Evolutionary conservation across 35 echinoderm and acorn worm genomes (phyloP).

Genomic region (Diadema setosum): DNA sequence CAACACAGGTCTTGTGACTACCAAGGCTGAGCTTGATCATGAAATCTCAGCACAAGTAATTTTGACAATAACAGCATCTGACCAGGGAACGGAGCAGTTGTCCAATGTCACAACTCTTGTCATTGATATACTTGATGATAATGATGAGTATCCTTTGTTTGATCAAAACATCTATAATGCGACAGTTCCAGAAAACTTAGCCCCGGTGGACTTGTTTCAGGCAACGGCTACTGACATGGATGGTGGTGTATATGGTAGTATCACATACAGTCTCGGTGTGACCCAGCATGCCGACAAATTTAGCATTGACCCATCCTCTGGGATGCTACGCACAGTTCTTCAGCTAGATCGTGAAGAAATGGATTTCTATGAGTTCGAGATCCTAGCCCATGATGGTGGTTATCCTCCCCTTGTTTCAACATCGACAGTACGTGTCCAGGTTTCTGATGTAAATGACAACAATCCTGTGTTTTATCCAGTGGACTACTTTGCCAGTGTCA

Average conservation of each 20-base stretch:
- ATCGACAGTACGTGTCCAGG: constrained; percentile 22
- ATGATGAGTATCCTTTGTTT: constrained; percentile 49
- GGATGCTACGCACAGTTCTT: neutral
- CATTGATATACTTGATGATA: constrained; percentile 6
- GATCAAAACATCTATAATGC: neutral
- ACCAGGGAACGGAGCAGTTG: neutral
- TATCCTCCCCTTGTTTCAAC: constrained; percentile 47
- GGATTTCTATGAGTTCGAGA: constrained; percentile 49
- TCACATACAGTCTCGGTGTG: constrained; percentile 33
- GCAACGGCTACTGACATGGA: constrained; percentile 44
- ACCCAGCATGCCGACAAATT: constrained; percentile 34
- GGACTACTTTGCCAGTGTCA: constrained; percentile 66
- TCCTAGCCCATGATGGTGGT: constrained; percentile 71
- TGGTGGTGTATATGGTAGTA: constrained; percentile 22
- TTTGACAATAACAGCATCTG: constrained; percentile 37
- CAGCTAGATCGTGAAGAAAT: constrained; percentile 40
- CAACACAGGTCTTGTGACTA: constrained; percentile 71
- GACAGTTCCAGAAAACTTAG: constrained; percentile 6
- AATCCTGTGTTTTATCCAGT: constrained; percentile 68
- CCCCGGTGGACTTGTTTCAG: neutral
- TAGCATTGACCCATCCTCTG: neutral
- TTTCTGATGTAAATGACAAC: constrained; percentile 94
- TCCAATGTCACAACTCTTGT: neutral
- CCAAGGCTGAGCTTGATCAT: constrained; percentile 45
- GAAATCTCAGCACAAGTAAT: constrained; percentile 68